These are phyloP conservation scores for Canis aureus DNA, from an alignment of 2,113 vertebrate species.

Conservation along the genomic window DNA sequence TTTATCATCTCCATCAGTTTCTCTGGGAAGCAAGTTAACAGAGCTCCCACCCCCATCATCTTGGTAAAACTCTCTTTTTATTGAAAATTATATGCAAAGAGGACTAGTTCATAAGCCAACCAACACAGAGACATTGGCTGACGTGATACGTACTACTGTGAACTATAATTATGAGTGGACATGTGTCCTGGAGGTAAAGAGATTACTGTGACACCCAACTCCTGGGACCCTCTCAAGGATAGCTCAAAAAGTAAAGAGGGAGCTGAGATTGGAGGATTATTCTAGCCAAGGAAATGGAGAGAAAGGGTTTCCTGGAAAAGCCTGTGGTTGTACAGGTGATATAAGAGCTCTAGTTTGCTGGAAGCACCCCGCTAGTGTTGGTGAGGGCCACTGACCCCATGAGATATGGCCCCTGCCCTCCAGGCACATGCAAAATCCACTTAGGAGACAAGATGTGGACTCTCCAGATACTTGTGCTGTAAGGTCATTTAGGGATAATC, in stretches of 20 bases:
- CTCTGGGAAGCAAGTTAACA: background rate
- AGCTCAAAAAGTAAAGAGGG: background rate
- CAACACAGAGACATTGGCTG: background rate
- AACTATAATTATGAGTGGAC: background rate
- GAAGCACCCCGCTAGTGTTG: accelerated
- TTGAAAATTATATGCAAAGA: background rate
- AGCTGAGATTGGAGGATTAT: background rate
- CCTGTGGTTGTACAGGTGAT: background rate
- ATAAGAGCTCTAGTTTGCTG: background rate
- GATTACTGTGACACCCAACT: no score
- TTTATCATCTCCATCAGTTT: background rate
- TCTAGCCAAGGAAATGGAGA: background rate
- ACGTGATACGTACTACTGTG: background rate
- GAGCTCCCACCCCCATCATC: background rate
- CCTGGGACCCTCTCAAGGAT: background rate
- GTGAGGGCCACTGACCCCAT: accelerated
- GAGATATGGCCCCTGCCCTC: no score
- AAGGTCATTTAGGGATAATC: background rate
- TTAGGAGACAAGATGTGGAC: background rate
- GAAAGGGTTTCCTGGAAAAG: background rate
- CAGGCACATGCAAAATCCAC: background rate
- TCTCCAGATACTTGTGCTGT: background rate
- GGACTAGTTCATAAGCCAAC: background rate
- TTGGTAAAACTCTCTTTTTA: background rate
- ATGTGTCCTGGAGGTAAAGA: accelerated